Evolutionary conservation across 2,797 vertebrate genomes (phyloP).

Genomic region (Brotula barbata): DNA sequence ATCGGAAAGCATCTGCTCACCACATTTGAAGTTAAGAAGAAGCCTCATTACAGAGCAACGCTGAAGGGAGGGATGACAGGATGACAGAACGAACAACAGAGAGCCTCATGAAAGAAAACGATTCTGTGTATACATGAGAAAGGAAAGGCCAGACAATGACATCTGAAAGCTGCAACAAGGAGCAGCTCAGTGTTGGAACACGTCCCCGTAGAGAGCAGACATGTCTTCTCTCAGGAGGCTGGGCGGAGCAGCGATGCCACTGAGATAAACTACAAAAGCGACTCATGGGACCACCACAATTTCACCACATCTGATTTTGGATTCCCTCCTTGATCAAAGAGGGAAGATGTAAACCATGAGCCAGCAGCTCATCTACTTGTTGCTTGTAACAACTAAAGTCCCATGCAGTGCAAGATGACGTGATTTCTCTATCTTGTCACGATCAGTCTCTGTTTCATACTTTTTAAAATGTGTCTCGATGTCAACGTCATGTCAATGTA

Average conservation of each 20-base stretch:
- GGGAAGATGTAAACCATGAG: neutral
- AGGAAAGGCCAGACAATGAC: constrained; percentile 38
- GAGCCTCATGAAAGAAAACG: constrained; percentile 3
- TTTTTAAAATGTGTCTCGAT: no score
- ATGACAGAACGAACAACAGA: neutral
- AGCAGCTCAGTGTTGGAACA: constrained; percentile 16
- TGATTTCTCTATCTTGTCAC: neutral
- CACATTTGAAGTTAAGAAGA: neutral
- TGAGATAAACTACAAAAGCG: constrained; percentile 41
- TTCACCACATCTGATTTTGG: constrained; percentile 20
- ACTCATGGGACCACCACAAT: constrained; percentile 20
- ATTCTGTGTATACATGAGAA: neutral
- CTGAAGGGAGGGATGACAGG: constrained; percentile 1
- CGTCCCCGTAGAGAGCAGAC: constrained; percentile 17
- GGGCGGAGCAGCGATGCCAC: constrained; percentile 51
- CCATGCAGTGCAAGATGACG: neutral
- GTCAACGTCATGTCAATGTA: no score
- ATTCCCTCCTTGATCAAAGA: constrained; percentile 25
- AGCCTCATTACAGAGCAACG: constrained; percentile 1
- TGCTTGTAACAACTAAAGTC: neutral
- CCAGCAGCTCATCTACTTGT: neutral
- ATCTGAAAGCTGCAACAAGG: constrained; percentile 21
- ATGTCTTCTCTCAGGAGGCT: constrained; percentile 36
- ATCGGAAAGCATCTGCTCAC: neutral
- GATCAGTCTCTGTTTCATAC: neutral